A percentile compares a stretch with the other conserved stretches of the same genome.
Conservation (phyloP, 1,140 invertebrate species). For the Monochamus saltuarius region DNA sequence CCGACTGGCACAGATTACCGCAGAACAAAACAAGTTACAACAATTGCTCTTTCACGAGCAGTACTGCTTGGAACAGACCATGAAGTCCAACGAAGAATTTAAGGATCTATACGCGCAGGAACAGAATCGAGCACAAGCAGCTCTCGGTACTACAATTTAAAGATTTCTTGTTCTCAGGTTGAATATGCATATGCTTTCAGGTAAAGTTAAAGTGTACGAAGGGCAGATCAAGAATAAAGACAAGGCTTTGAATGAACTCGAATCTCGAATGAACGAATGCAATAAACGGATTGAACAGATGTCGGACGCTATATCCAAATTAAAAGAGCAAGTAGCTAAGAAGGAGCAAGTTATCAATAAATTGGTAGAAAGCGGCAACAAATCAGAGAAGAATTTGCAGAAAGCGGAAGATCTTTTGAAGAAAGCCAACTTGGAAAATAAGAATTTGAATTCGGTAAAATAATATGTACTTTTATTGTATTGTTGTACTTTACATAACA, state of each 20-base stretch:
- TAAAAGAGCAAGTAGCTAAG: slow-evolving; percentile 33
- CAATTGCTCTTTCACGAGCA: slow-evolving; percentile 57
- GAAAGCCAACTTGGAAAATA: slow-evolving; percentile 27
- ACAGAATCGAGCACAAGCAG: slow-evolving; percentile 13
- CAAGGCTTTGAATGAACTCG: slow-evolving; percentile 23
- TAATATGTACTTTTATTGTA: too few relatives aligned
- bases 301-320: slow-evolving; percentile 14
- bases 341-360: slow-evolving; percentile 29
- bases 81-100: slow-evolving; percentile 29
- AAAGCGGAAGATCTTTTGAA: slow-evolving; percentile 36
- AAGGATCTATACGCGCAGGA: slow-evolving; percentile 19
- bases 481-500: too few relatives aligned
- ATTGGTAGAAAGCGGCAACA: slow-evolving; percentile 34
- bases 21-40: slow-evolving; percentile 55
- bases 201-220: slow-evolving; percentile 17
- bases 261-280: slow-evolving; percentile 22
- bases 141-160: slow-evolving; percentile 1
- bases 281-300: slow-evolving; percentile 20
- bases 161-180: background rate
- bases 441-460: slow-evolving; percentile 30
- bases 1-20: slow-evolving; percentile 52
- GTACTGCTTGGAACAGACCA: slow-evolving; percentile 53
- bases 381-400: slow-evolving; percentile 31
- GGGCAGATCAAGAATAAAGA: slow-evolving; percentile 25
- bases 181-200: background rate